Evolutionary conservation across 1,140 invertebrate genomes (phyloP).

Genomic region (Euwallacea fornicatus): DNA sequence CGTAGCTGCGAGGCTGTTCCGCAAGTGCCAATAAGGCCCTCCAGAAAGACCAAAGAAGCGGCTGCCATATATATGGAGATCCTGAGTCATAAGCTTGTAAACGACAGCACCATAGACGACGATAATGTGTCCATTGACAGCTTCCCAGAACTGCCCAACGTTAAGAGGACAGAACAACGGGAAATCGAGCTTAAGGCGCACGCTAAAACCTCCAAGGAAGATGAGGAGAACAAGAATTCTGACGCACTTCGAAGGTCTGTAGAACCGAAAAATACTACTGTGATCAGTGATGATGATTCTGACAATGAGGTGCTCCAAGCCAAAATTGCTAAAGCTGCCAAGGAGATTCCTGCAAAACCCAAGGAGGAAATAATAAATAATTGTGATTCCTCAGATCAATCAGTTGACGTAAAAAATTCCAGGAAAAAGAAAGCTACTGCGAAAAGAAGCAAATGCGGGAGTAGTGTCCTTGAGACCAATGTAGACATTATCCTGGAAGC

Average conservation of each 20-base stretch:
- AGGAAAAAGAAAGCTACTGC: slow-evolving; percentile 44
- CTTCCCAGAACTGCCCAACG: slow-evolving; percentile 68
- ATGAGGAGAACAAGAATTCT: slow-evolving; percentile 31
- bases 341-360: not conserved
- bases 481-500: slow-evolving; percentile 32
- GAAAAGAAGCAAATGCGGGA: slow-evolving; percentile 23
- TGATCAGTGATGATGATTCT: slow-evolving; percentile 11
- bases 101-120: slow-evolving; percentile 60
- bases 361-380: slow-evolving; percentile 18
- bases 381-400: slow-evolving; percentile 44
- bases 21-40: slow-evolving; percentile 54
- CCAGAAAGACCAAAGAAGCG: slow-evolving; percentile 74
- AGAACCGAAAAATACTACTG: slow-evolving; percentile 10
- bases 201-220: slow-evolving; percentile 50
- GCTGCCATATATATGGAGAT: slow-evolving; percentile 76
- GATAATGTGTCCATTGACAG: slow-evolving; percentile 66
- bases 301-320: slow-evolving; percentile 29
- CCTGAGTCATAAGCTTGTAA: slow-evolving; percentile 67
- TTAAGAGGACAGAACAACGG: slow-evolving; percentile 62
- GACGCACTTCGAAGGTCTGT: slow-evolving; percentile 30
- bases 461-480: slow-evolving; percentile 24
- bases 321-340: slow-evolving; percentile 10
- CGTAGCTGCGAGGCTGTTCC: too few species aligned
- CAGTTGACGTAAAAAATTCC: slow-evolving; percentile 39
- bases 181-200: slow-evolving; percentile 63